Evolutionary conservation across 2,888 invertebrate genomes (phyloP), one percentile per base, ranked within the genome.

Genomic region (Caenorhabditis sinica): DNA sequence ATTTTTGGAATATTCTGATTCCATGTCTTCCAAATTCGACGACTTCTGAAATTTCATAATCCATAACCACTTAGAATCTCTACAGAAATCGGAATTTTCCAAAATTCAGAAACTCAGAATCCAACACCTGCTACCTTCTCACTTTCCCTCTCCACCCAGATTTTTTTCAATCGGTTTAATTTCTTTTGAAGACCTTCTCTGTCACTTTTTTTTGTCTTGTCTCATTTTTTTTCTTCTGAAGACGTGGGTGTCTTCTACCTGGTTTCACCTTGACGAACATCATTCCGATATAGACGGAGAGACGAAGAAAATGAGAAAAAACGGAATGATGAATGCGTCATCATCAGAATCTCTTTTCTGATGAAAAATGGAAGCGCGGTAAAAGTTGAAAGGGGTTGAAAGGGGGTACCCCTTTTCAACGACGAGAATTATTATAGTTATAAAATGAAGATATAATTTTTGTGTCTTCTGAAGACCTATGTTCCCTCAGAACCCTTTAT

Each of bases 251-350:
- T n/a, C 68, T n/a, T 45, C 33, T 20, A 20, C 20, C 20, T 28
- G 36, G 25, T 69, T 69, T 69, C 69, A 71, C 71, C 71, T 71
- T 71, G 71, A 71, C 25, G 45, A 49, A 66, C 66, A 66, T 51
- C 33, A 66, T 66, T 66, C 58, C 33, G 15, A 49, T 23, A 20
- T 0, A 66, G 30, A 51, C 17, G 51, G n/a, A n/a, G n/a, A n/a
- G n/a, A n/a, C n/a, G n/a, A n/a, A n/a, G n/a, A n/a, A n/a, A n/a
- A n/a, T n/a, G n/a, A n/a, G n/a, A n/a, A 36, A 45, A 45, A 68
- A 53, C 20, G 53, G 63, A 63, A 25, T 40, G 33, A 49, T 33
- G 33, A 51, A 45, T 66, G 66, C 49, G 51, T 45, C 45, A 61
- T 40, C n/a, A 23, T n/a, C n/a, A n/a, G n/a, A n/a, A n/a, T n/a